Evolutionary conservation across 2,797 vertebrate genomes (phyloP), one percentile per base, ranked within the genome.

Genomic region (Columba guinea): DNA sequence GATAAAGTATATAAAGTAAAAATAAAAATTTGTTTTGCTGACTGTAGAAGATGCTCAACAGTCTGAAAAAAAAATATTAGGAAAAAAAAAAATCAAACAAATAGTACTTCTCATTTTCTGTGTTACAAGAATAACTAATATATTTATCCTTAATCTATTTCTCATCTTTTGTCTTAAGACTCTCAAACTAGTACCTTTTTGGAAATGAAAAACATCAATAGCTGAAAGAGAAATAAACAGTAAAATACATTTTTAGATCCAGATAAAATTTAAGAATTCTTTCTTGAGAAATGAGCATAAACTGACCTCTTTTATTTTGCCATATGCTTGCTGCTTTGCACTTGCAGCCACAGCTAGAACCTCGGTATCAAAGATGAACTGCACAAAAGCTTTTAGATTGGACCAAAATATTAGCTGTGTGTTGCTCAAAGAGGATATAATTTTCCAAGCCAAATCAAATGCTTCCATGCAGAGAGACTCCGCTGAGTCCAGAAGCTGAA

Each of bases 331-430:
- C 18, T 98, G 97, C 39, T 98, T 98, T 77, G 96, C 96, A 86
- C 88, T 89, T 34, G 98, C 97, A 26, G 98, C 97, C 73, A 98
- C 95, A 83, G 96, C 78, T 7, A 99, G 98, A 79, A 99, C 96
- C 55, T 97, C 90, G 28, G 71, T 88, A 88, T 99, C 97, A 97
- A 99, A 99, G 65, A 98, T 96, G 79, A 99, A 97, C 34, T 97
- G 97, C 95, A 99, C 95, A 68, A 99, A 99, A 78, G 97, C 98
- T 96, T 98, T 98, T 58, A 99, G 97, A 59, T 98, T 98, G 12
- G 98, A 97, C 99, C 99, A 99, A 98, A 99, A 99, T 90, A 98
- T 98, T 78, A 98, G 97, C 77, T 99, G 98, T n/a, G 99, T 99
- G 65, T 98, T 98, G 98, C 98, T 99, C 83, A 99, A 97, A 51